phyloP scores from a whole-genome alignment of 2,113 vertebrate genomes.

The Notechis scutatus region DNA sequence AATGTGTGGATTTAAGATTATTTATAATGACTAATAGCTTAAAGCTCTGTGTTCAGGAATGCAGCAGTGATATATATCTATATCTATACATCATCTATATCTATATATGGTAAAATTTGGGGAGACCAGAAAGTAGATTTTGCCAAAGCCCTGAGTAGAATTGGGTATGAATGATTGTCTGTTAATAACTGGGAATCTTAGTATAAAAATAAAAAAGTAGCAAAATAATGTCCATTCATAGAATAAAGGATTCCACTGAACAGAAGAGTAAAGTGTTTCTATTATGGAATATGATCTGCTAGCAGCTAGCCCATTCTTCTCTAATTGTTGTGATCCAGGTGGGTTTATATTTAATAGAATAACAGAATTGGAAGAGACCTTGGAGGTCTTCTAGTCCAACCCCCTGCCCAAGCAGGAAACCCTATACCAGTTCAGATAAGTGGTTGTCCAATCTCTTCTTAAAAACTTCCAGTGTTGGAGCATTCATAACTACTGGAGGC shows the following conservation, averaged over 20 bases:
- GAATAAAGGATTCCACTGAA: not conserved
- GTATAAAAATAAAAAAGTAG: not conserved
- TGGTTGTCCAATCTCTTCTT: not conserved
- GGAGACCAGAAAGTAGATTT: not conserved
- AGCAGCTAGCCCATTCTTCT: not conserved
- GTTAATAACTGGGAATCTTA: not conserved
- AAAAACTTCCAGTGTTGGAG: not conserved
- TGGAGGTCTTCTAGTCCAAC: not conserved
- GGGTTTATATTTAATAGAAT: not conserved
- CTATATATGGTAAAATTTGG: not conserved
- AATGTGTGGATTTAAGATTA: not conserved
- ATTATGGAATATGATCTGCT: not conserved
- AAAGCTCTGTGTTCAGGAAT: not conserved
- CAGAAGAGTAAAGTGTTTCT: not conserved
- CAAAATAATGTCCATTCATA: not conserved
- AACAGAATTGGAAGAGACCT: not conserved
- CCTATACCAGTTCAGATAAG: not conserved
- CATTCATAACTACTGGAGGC: not conserved
- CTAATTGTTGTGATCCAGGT: not conserved
- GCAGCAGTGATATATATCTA: not conserved
- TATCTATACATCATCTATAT: too few relatives aligned
- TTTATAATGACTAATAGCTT: not conserved
- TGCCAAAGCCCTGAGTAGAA: not conserved
- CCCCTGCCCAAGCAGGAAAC: not conserved
- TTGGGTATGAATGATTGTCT: not conserved